These are phyloP conservation scores for Mixornis gularis DNA, from an alignment of 2,113 vertebrate genomes.

Conservation along the genomic window DNA sequence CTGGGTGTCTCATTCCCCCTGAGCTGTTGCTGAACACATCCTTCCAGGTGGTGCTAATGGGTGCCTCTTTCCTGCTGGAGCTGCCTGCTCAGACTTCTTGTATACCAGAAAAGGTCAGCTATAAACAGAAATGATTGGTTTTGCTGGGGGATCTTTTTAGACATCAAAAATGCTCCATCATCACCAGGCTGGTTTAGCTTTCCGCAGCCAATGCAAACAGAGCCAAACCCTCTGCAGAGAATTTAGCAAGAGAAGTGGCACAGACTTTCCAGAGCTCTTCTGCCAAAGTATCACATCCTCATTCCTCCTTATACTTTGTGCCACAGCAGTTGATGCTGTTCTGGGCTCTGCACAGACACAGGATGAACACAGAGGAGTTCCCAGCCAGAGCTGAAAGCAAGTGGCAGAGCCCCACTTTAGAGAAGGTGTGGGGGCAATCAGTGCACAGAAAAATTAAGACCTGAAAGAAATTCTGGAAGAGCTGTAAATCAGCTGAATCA, in stretches of 20 bases:
- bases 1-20: neutral
- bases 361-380: neutral
- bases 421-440: neutral
- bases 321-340: neutral
- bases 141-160: constrained; percentile 25
- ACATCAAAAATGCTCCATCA: constrained; percentile 18
- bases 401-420: neutral
- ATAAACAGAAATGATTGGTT: neutral
- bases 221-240: constrained; percentile 22
- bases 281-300: neutral
- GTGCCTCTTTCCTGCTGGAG: neutral
- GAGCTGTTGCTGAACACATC: neutral
- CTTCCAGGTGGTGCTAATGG: neutral
- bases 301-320: neutral
- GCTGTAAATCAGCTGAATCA: neutral
- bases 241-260: neutral
- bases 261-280: neutral
- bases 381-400: neutral
- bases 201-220: neutral
- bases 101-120: neutral
- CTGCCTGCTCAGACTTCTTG: neutral
- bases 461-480: neutral
- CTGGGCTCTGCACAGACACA: neutral
- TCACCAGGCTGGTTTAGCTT: neutral
- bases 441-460: neutral